Evolutionary conservation across 2,113 vertebrate genomes (phyloP), one percentile per base, ranked within the genome.

Genomic region (Laticauda colubrina): DNA sequence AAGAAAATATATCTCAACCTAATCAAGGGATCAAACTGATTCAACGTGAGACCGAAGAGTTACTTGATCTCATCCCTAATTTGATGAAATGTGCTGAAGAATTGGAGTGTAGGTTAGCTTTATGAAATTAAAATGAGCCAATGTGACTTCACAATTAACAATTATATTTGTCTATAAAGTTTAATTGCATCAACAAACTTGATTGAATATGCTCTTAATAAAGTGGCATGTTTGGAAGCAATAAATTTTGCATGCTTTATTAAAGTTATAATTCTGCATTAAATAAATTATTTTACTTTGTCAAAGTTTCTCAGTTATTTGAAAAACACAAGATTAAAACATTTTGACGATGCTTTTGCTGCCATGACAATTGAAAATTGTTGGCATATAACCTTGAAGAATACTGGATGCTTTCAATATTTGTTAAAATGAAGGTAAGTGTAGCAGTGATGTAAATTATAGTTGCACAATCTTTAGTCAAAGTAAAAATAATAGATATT

Each of bases 121-220:
- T 93, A 0, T 48, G 95, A 94, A 89, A 93, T 93, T 89, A 21
- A 61, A 39, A 92, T 90, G 0, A 93, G 3, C 0, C 56, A 6
- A 88, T 57, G 48, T n/a, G 12, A 26, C 12, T 39, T 12, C n/a
- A 61, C 91, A 94, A 91, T 91, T 95, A 95, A 93, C 95, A 85
- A 92, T 94, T 88, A 61, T 94, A 93, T 51, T 94, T 93, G 94
- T 93, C 61, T 24, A 85, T 93, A 94, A 93, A 95, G 90, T 95
- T 94, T 95, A 91, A 93, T 55, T 96, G 91, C 91, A 96, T 90
- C 95, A 94, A 10, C 1, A 94, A 93, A 87, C 91, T 54, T 94
- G 96, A 95, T 95, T 94, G 95, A 97, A 96, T 95, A 96, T 94
- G 94, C 85, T 91, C 94, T 95, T 92, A 94, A 94, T 94, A 94